Percentiles rank a stretch among this genome's conserved stretches.
phyloP scores from a whole-genome alignment of 2,888 invertebrate species.

The Athalia cordata region DNA sequence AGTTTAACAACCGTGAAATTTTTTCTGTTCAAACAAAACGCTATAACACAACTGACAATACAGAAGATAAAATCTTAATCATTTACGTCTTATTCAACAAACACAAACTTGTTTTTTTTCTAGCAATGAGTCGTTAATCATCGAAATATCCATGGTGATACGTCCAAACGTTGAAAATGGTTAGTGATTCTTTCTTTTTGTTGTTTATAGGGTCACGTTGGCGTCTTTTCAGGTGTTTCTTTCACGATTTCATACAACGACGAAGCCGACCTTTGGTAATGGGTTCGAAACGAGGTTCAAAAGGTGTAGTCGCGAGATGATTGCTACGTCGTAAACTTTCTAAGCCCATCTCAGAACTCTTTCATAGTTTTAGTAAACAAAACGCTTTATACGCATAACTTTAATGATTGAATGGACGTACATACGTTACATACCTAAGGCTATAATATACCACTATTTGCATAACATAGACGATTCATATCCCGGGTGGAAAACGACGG shows the following conservation, averaged over 20 bases:
- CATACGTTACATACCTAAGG: background rate
- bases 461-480: slow-evolving; percentile 5
- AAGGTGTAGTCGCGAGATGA: slow-evolving; percentile 19
- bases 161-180: too few relatives aligned
- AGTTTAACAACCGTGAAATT: slow-evolving; percentile 1
- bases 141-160: background rate
- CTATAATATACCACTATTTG: background rate
- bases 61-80: background rate
- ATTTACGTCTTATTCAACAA: background rate
- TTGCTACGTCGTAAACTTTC: slow-evolving; percentile 19
- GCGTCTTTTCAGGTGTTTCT: slow-evolving; percentile 5
- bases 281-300: slow-evolving; percentile 27
- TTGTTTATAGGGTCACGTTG: background rate
- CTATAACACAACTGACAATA: background rate
- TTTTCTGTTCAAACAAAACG: background rate
- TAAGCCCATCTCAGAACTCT: slow-evolving; percentile 30
- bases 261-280: slow-evolving; percentile 8
- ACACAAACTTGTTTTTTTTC: background rate
- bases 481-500: background rate
- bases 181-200: too few relatives aligned
- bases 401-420: slow-evolving; percentile 5
- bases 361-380: slow-evolving; percentile 25
- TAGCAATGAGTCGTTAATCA: slow-evolving; percentile 2
- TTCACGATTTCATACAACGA: background rate
- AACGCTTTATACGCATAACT: background rate